Percentiles rank a stretch among this genome's conserved stretches.
Evolutionary conservation across 1,140 invertebrate genomes (phyloP).

Genomic region (Drosophila jambulina): DNA sequence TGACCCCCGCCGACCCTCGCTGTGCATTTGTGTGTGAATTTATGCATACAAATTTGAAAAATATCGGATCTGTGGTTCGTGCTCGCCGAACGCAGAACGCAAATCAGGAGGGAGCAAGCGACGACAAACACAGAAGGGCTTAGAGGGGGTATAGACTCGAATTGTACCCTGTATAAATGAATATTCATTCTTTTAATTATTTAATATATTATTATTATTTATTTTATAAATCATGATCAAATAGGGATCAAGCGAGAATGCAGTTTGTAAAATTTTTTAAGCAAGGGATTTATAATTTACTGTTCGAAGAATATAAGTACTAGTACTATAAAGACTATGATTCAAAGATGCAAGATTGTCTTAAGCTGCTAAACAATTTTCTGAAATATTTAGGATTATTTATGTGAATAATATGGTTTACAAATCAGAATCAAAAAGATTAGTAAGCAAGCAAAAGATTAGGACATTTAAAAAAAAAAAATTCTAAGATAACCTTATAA

Average conservation of each 20-base stretch:
- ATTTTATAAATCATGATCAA: neutral
- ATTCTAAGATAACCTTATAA: too few species aligned
- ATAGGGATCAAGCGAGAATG: neutral
- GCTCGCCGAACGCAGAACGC: conserved; percentile 64
- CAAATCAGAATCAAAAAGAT: neutral
- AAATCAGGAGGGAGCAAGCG: conserved; percentile 32
- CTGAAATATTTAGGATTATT: neutral
- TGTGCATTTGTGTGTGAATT: conserved; percentile 70
- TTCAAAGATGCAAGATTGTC: neutral
- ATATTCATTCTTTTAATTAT: neutral
- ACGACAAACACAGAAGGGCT: conserved; percentile 11
- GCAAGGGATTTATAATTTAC: neutral
- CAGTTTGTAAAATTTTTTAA: neutral
- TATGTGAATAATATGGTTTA: neutral
- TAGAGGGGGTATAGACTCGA: neutral
- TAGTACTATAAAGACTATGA: neutral
- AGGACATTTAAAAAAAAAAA: neutral
- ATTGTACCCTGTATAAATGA: conserved; percentile 2
- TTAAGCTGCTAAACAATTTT: neutral
- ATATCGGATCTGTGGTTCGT: conserved; percentile 84
- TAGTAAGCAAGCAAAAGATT: neutral
- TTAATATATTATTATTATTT: neutral
- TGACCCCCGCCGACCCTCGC: conserved; percentile 43
- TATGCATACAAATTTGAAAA: conserved; percentile 83
- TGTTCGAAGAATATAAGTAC: neutral